These are phyloP conservation scores for Hozukius guyotensis DNA, from an alignment of 2,797 vertebrate genomes.

Conservation along the genomic window DNA sequence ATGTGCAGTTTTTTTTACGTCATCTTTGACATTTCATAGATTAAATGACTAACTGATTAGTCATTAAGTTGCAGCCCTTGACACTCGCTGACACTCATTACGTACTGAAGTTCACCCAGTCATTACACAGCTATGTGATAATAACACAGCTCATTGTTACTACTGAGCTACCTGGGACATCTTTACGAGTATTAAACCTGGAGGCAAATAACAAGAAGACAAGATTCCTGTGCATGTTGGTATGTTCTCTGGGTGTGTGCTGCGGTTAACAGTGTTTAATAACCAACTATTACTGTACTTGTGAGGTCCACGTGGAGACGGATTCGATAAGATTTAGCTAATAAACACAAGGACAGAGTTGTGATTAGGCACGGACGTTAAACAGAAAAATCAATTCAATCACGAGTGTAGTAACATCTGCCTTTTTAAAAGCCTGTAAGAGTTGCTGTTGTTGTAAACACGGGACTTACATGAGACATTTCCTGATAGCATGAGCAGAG, in stretches of 20 bases:
- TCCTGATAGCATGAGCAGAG: conserved; percentile 71
- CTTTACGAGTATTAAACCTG: background rate
- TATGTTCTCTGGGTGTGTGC: background rate
- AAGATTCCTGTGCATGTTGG: background rate
- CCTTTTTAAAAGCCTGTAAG: conserved; percentile 15
- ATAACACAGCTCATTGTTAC: background rate
- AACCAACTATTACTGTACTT: background rate
- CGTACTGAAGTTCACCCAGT: background rate
- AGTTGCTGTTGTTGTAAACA: background rate
- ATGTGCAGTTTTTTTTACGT: background rate
- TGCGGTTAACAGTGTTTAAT: background rate
- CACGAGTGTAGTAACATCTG: background rate
- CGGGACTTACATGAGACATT: conserved; percentile 84
- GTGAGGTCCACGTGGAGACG: background rate
- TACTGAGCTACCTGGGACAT: background rate
- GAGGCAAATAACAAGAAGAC: background rate
- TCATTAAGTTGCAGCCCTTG: background rate
- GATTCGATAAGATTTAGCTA: conserved; percentile 13
- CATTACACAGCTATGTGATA: background rate
- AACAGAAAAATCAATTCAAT: conserved; percentile 42
- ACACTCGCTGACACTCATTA: background rate
- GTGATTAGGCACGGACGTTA: conserved; percentile 8
- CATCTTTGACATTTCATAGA: background rate
- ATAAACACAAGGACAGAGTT: conserved; percentile 17
- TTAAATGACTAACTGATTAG: background rate